Evolutionary conservation across 2,113 vertebrate species (phyloP).

Genomic region (Lycaon pictus): DNA sequence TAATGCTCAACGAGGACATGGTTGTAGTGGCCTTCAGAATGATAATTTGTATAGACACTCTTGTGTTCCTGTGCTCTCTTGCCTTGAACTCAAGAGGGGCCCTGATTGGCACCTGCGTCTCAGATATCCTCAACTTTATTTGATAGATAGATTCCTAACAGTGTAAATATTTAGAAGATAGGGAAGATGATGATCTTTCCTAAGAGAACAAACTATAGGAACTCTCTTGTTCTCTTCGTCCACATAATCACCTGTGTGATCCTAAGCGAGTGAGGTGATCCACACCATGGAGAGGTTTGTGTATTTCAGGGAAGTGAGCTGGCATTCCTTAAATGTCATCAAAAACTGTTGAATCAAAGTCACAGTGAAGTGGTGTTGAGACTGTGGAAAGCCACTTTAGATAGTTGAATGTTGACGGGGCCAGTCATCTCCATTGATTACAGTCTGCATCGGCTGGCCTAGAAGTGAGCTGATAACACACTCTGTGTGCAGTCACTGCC

Average conservation of each 20-base stretch:
- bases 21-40: background rate
- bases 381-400: background rate
- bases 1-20: rapidly evolving
- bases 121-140: background rate
- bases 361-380: background rate
- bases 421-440: background rate
- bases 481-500: background rate
- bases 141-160: background rate
- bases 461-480: background rate
- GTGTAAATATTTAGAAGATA: background rate
- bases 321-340: background rate
- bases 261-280: background rate
- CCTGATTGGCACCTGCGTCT: background rate
- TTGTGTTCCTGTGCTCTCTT: background rate
- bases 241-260: background rate
- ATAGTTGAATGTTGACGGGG: background rate
- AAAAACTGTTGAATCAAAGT: background rate
- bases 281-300: rapidly evolving
- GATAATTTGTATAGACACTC: background rate
- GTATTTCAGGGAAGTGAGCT: background rate
- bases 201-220: no score
- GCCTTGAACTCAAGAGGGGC: background rate
- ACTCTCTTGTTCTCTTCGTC: background rate
- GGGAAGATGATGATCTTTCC: no score
- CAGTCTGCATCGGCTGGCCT: no score